Conservation (phyloP, 1,140 invertebrate genomes). For the Neodiprion fabricii region DNA sequence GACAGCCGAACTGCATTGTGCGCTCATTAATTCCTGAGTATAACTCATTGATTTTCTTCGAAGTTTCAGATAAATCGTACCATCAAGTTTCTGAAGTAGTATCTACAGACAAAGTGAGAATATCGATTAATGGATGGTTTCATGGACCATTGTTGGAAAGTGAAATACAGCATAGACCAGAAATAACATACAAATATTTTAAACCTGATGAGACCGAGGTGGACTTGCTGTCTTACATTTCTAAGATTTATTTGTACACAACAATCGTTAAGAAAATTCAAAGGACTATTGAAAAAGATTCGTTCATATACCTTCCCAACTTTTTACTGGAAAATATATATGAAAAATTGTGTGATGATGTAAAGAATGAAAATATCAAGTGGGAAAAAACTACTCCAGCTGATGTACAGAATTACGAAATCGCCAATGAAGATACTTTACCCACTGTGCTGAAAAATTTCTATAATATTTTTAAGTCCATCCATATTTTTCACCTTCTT, state of each 20-base stretch:
- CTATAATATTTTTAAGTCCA: slow-evolving; percentile 62
- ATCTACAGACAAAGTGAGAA: slow-evolving; percentile 66
- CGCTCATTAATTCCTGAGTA: slow-evolving; percentile 68
- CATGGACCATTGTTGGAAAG: slow-evolving; percentile 61
- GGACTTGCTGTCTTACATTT: slow-evolving; percentile 58
- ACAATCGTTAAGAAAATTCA: slow-evolving; percentile 61
- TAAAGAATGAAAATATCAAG: slow-evolving; percentile 57
- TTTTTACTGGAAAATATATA: slow-evolving; percentile 63
- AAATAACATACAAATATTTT: slow-evolving; percentile 23
- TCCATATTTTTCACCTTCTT: slow-evolving; percentile 65
- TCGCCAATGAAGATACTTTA: slow-evolving; percentile 58
- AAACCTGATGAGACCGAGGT: slow-evolving; percentile 37
- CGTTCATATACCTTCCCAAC: slow-evolving; percentile 64
- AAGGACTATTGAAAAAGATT: slow-evolving; percentile 64
- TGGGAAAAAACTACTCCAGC: slow-evolving; percentile 70
- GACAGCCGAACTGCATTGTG: slow-evolving; percentile 63
- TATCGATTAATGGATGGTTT: slow-evolving; percentile 81
- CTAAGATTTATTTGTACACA: slow-evolving; percentile 59
- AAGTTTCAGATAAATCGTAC: slow-evolving; percentile 66
- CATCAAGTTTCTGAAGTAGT: slow-evolving; percentile 73
- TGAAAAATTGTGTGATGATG: slow-evolving; percentile 53
- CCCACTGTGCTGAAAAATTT: slow-evolving; percentile 56
- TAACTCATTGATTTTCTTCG: slow-evolving; percentile 77
- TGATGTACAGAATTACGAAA: slow-evolving; percentile 68
- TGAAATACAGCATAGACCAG: slow-evolving; percentile 23